Percentiles rank a stretch among this genome's conserved stretches.
These are phyloP conservation scores for Urocitellus parryii DNA, from an alignment of 2,113 vertebrate genomes.

Conservation along the genomic window DNA sequence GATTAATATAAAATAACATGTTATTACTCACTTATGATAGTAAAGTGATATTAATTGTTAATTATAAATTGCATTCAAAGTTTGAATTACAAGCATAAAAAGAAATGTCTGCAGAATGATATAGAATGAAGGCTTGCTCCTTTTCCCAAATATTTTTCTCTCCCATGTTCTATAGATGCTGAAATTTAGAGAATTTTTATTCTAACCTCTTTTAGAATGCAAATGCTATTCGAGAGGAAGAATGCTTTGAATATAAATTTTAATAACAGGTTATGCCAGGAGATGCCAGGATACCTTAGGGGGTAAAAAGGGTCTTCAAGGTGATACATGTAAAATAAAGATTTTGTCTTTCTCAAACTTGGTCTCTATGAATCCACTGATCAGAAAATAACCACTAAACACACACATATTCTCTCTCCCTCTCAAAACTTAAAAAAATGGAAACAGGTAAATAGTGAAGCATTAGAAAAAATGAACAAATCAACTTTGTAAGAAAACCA, in stretches of 20 bases:
- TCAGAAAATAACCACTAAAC: background rate
- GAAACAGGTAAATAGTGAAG: background rate
- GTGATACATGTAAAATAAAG: background rate
- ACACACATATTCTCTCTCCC: background rate
- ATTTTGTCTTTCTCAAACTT: background rate
- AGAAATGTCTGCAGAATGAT: background rate
- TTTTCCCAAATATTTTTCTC: background rate
- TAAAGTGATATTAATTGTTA: background rate
- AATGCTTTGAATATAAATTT: background rate
- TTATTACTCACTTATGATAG: background rate
- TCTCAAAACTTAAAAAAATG: background rate
- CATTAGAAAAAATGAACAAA: conserved; percentile 12
- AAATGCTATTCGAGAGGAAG: background rate
- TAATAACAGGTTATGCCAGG: background rate
- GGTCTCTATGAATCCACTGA: background rate
- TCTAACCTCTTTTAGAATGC: background rate
- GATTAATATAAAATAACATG: background rate
- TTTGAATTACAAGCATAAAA: background rate
- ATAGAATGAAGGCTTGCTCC: background rate
- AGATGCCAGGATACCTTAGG: background rate
- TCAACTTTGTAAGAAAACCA: background rate
- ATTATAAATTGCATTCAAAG: background rate
- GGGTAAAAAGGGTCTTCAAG: background rate
- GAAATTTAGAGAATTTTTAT: background rate
- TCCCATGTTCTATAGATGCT: background rate